Evolutionary conservation across 2,113 vertebrate species (phyloP).

Genomic region (Serilophus lunatus): DNA sequence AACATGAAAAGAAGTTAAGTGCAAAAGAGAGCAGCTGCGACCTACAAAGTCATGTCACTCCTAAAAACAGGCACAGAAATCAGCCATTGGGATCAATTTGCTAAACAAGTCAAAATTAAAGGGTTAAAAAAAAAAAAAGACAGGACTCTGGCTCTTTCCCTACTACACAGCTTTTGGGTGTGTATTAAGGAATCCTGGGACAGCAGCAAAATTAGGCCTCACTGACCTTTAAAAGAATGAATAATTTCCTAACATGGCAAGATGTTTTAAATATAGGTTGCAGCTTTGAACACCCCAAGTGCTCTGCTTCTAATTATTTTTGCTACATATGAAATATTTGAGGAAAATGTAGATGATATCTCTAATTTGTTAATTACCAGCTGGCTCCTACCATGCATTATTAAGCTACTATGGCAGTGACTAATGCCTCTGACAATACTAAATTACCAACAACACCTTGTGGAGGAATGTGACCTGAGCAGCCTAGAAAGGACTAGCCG

Average conservation of each 20-base stretch:
- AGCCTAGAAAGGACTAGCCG: not conserved
- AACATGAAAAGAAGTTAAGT: not conserved
- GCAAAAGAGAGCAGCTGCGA: not conserved
- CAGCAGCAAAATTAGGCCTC: not conserved
- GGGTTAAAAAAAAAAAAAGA: not conserved
- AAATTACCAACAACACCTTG: conserved; percentile 41
- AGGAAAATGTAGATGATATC: not conserved
- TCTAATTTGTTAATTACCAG: conserved; percentile 52
- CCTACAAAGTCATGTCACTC: not conserved
- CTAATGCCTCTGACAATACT: conserved; percentile 38
- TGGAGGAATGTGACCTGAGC: conserved; percentile 16
- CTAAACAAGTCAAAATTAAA: not conserved
- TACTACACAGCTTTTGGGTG: not conserved
- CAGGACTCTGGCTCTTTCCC: not conserved
- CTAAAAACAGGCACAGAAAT: not conserved
- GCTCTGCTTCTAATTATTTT: conserved; percentile 3
- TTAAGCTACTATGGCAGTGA: conserved; percentile 27
- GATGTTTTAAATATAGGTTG: not conserved
- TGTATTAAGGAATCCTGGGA: not conserved
- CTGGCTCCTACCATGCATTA: not conserved
- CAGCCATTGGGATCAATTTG: not conserved
- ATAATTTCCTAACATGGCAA: not conserved
- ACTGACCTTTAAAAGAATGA: not conserved
- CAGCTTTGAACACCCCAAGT: not conserved
- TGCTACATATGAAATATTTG: not conserved